These are phyloP conservation scores for Campopleginae sp. DNA, from an alignment of 2,888 invertebrate species.

Conservation along the genomic window DNA sequence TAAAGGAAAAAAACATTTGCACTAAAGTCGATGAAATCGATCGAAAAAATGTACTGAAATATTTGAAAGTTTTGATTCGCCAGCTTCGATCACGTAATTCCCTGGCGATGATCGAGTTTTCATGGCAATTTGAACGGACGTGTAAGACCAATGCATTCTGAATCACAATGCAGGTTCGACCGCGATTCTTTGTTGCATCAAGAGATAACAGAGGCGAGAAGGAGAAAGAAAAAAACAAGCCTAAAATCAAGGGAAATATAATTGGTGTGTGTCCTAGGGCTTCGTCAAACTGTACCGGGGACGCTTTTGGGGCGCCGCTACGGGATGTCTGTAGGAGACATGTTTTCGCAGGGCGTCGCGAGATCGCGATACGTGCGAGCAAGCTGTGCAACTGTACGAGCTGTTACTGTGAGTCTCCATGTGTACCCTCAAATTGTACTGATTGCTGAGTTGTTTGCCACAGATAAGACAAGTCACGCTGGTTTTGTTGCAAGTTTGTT, in stretches of 20 bases:
- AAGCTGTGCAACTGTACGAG: constrained; percentile 94
- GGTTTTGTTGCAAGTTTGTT: constrained; percentile 79
- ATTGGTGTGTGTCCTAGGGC: constrained; percentile 72
- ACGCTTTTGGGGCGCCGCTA: constrained; percentile 84
- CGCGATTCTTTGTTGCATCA: neutral
- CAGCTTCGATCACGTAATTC: neutral
- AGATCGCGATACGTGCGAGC: constrained; percentile 94
- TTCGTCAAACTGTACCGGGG: constrained; percentile 79
- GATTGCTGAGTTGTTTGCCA: constrained; percentile 95
- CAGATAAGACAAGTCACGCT: constrained; percentile 92
- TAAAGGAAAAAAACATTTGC: neutral
- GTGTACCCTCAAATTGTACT: constrained; percentile 95
- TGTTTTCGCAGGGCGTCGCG: constrained; percentile 95
- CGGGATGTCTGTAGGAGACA: constrained; percentile 94
- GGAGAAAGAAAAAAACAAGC: constrained; percentile 39
- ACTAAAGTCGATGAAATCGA: neutral
- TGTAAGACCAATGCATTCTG: neutral
- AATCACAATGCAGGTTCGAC: neutral
- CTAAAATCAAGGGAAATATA: constrained; percentile 49
- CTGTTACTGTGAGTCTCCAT: constrained; percentile 96
- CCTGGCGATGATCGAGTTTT: neutral
- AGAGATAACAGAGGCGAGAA: constrained; percentile 1
- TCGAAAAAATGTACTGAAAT: neutral
- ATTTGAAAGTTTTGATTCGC: neutral
- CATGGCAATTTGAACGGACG: neutral